A percentile compares a stretch with the other conserved stretches of the same genome.
Conservation (phyloP, 1,140 invertebrate species). For the Araneus ventricosus region DNA sequence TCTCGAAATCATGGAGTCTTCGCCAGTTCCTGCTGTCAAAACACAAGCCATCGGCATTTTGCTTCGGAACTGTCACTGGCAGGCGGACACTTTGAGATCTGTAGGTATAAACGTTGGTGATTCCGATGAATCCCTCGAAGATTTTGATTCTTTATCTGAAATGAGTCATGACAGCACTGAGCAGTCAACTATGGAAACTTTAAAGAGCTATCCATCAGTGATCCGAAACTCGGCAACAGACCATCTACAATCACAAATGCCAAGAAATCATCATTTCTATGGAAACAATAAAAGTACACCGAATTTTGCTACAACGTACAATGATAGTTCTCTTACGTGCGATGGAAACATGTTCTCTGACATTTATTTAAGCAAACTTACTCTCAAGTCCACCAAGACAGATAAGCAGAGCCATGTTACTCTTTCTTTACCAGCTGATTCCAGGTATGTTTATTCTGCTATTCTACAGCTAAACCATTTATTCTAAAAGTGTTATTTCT, state of each 20-base stretch:
- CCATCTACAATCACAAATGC: background rate
- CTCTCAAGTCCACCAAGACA: background rate
- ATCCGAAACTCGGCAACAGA: background rate
- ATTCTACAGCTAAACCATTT: too few relatives aligned
- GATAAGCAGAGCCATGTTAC: background rate
- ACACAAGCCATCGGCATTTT: background rate
- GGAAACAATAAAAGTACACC: background rate
- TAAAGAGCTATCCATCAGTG: background rate
- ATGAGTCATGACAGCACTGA: background rate
- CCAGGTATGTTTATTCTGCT: background rate
- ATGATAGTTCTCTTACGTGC: background rate
- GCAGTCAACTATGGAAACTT: background rate
- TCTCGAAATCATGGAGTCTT: slow-evolving; percentile 1
- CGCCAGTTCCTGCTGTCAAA: background rate
- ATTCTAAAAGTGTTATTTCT: too few relatives aligned
- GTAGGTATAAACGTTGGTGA: background rate
- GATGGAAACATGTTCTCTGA: background rate
- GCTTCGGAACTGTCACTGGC: background rate
- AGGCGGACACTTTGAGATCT: background rate
- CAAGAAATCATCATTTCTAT: background rate
- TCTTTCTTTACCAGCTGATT: background rate
- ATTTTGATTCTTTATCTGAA: background rate
- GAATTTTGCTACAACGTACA: background rate
- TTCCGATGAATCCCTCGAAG: background rate
- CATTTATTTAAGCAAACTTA: background rate